Conservation (phyloP, 2,113 vertebrate species). For the Lepisosteus osseus region DNA sequence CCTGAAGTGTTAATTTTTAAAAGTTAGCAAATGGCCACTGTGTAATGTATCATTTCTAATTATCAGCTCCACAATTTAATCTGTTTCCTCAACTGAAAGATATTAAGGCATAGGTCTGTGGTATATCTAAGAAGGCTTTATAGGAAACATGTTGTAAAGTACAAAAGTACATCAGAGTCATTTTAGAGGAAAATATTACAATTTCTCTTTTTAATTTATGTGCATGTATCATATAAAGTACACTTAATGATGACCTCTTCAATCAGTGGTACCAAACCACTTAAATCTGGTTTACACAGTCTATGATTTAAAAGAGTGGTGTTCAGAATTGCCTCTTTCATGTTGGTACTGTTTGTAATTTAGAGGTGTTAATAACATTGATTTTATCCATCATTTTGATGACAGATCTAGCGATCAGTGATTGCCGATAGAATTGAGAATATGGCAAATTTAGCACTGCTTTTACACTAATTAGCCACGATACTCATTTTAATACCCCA, state of each 20-base stretch:
- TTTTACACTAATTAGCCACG: neutral
- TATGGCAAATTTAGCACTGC: neutral
- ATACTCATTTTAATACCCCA: no score
- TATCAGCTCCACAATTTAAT: neutral
- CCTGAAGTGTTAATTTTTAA: neutral
- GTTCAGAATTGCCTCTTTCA: no score
- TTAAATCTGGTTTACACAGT: neutral
- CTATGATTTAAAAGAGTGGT: neutral
- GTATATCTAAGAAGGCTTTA: neutral
- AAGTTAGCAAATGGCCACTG: neutral
- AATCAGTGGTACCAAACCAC: neutral
- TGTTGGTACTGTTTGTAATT: neutral
- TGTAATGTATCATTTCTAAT: neutral
- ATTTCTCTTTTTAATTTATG: neutral
- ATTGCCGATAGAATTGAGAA: neutral
- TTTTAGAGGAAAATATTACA: neutral
- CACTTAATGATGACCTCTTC: neutral
- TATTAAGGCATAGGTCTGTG: neutral
- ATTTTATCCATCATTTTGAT: neutral
- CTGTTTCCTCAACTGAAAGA: neutral
- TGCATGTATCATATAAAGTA: neutral
- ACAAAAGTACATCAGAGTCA: neutral
- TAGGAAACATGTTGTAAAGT: neutral
- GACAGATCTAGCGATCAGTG: neutral
- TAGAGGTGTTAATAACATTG: constrained; percentile 1